Base-by-base conservation (phyloP, 1,140 invertebrate genomes). In the Eurytemora carolleeae region DNA sequence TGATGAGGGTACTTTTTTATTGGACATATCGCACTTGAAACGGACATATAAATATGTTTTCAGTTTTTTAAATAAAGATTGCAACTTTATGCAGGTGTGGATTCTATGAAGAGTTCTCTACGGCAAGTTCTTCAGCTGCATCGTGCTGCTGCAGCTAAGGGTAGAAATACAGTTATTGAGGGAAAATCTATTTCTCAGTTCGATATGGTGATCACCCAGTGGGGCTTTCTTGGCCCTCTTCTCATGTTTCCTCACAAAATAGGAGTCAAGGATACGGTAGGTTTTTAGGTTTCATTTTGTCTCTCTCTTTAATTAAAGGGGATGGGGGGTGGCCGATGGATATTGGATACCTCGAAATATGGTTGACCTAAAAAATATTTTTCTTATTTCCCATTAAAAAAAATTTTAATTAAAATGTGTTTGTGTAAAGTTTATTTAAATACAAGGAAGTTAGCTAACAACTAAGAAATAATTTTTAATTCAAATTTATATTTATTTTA, bases 201-300 rank as follows among this genome's bases (percentile, higher is more conserved):
- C 18, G 60, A 62, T 24, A 62, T 62, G 60, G 23, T 62, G 18
- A 54, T 62, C 17, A 62, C 60, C 24, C 60, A 62, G 24, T 62
- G 60, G 60, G 60, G 52, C 1, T 62, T 62, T 62, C 23, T 62
- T 17, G 60, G 53, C 20, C 60, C 53, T 20, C 15, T 26, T 18
- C 26, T 54, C 20, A 57, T 53, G 17, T 21, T 24, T 3, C 7
- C 7, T n/a, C 31, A 44, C n/a, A 44, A n/a, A n/a, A 44, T 44
- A 12, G 7, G 7, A 12, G 7, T 44, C 31, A 12, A 44, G 7
- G 7, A 7, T 44, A 7, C 7, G 31, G 31, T 44, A 44, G n/a
- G 7, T 44, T 44, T n/a, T 44, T 44, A 12, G 7, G n/a, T n/a
- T 44, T 44, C 7, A 44, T n/a, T 12, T 44, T 7, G n/a, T 44